Evolutionary conservation across 2,888 invertebrate genomes (phyloP), one percentile per base, ranked within the genome.

Genomic region (Orgyia antiqua): DNA sequence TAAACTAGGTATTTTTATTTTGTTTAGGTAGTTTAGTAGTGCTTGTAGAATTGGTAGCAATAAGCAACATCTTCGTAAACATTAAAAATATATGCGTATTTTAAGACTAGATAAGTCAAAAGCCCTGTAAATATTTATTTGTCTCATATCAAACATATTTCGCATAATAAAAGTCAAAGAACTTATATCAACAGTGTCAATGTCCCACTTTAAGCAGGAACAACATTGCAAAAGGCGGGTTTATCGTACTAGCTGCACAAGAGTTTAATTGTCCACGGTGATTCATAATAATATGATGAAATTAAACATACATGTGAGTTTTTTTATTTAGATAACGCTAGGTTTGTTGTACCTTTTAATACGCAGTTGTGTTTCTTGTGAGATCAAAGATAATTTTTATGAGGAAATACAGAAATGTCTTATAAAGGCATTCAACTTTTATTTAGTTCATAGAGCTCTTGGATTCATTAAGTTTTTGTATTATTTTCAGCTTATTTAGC

Each of bases 151-250:
- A 23, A 23, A 10, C 23, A 23, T 11, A 24, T 24, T 24, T 24
- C 2, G 13, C 13, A 13, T 13, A 9, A 11, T 6, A 21, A 10
- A 34, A 56, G 71, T 66, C 62, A 71, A 68, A 47, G 65, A 61
- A 63, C 71, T 44, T 54, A 51, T 68, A 69, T 68, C 62, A 54
- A 18, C 24, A 25, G 34, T 59, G 72, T 65, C 68, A 62, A 58
- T 44, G 70, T 39, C 50, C 71, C 36, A 52, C 39, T 56, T 55
- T 57, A 49, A n/a, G 50, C 42, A 45, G 44, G 51, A 53, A 53
- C 52, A 52, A 53, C 53, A 52, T 63, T 67, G 54, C 59, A 40
- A 68, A 67, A 68, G 59, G 56, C 51, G 45, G 40, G 39, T 52
- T 64, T 62, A 56, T 61, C 59, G 53, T 33, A 31, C 42, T 21